Conservation (phyloP, 1,140 invertebrate genomes). For the Thrips palmi region DNA sequence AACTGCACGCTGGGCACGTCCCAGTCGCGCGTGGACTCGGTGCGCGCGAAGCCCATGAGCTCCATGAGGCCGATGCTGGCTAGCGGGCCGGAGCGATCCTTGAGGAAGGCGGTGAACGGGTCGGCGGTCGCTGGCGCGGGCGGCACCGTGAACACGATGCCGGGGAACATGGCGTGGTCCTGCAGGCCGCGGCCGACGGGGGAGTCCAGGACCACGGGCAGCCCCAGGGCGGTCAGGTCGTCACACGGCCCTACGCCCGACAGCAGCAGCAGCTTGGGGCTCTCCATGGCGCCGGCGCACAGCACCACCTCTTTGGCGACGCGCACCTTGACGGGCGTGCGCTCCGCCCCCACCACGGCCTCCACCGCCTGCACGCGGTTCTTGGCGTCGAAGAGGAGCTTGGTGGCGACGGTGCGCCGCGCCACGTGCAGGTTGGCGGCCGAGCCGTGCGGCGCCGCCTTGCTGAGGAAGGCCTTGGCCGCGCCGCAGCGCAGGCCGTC, state of each 20-base stretch:
- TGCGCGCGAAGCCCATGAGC: not conserved
- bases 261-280: constrained; percentile 23
- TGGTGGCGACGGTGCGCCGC: no score
- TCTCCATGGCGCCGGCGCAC: constrained; percentile 19
- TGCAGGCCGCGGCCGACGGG: constrained; percentile 20
- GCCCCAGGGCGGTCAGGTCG: constrained; percentile 17
- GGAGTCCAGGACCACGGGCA: constrained; percentile 20
- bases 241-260: constrained; percentile 25
- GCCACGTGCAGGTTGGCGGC: no score
- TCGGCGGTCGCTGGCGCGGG: constrained; percentile 5
- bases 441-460: no score
- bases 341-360: no score
- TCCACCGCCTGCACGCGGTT: no score
- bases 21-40: not conserved
- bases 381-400: constrained; percentile 22
- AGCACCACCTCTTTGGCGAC: constrained; percentile 21
- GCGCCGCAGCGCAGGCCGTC: no score
- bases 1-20: not conserved
- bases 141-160: constrained; percentile 4
- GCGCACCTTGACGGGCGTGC: constrained; percentile 14
- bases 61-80: not conserved
- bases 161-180: constrained; percentile 10
- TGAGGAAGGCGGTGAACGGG: not conserved
- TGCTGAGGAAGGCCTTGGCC: no score
- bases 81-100: not conserved